Evolutionary conservation across 2,888 invertebrate genomes (phyloP).

Genomic region (Plagiodera versicolora): DNA sequence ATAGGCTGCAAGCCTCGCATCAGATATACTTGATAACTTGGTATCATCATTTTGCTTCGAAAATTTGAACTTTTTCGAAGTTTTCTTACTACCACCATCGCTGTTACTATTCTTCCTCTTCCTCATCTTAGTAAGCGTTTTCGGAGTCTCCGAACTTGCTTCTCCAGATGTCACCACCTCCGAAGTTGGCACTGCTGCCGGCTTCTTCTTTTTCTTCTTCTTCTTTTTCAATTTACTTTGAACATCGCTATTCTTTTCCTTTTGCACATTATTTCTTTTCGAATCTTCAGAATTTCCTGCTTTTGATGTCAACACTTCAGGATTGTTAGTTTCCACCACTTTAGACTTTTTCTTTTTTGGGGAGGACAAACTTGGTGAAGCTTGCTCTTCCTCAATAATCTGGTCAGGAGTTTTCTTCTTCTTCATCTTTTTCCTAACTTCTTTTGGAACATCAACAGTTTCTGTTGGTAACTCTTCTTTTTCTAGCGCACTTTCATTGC

Average conservation of each 20-base stretch:
- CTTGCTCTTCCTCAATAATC: neutral
- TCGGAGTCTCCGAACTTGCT: neutral
- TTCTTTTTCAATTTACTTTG: constrained; percentile 14
- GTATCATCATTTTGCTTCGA: constrained; percentile 32
- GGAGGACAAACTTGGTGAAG: neutral
- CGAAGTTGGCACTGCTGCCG: too few relatives aligned
- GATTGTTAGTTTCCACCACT: too few relatives aligned
- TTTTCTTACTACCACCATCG: constrained; percentile 38
- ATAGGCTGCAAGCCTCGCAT: constrained; percentile 85
- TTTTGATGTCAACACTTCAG: too few relatives aligned
- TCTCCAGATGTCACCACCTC: neutral
- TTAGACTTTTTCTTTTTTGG: constrained; percentile 10
- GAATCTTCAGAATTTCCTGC: too few relatives aligned
- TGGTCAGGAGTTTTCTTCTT: constrained; percentile 30
- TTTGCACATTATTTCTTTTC: too few relatives aligned
- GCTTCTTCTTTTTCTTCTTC: constrained; percentile 19
- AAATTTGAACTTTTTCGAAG: constrained; percentile 26
- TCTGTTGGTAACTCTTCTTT: constrained; percentile 1
- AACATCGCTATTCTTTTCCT: too few relatives aligned
- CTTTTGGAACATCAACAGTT: constrained; percentile 14
- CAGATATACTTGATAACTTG: constrained; percentile 57
- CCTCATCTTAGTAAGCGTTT: constrained; percentile 12
- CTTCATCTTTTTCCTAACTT: constrained; percentile 23
- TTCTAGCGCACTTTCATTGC: neutral
- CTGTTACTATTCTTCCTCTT: constrained; percentile 29